These are phyloP conservation scores for Urosaurus nigricauda DNA, from an alignment of 2,797 vertebrate species.

Conservation along the genomic window DNA sequence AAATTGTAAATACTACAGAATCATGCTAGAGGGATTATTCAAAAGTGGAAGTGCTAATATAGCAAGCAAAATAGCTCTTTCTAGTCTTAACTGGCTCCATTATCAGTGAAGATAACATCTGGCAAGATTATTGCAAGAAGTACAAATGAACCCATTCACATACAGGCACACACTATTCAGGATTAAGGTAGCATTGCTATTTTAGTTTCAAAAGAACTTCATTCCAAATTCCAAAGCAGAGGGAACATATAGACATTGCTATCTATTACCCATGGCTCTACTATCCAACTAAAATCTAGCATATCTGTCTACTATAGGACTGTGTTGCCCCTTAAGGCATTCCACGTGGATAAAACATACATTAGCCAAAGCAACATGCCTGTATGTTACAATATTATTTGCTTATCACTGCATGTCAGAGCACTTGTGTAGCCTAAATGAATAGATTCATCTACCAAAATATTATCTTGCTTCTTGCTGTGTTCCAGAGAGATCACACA, in stretches of 20 bases:
- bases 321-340: not conserved
- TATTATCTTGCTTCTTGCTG: not conserved
- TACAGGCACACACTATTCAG: constrained; percentile 22
- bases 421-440: not conserved
- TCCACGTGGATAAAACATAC: no score
- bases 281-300: not conserved
- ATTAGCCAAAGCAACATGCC: not conserved
- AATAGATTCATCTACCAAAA: not conserved
- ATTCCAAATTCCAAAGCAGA: constrained; percentile 35
- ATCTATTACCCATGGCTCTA: not conserved
- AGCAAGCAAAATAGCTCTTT: constrained; percentile 78
- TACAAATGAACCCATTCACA: constrained; percentile 58
- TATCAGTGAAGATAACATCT: constrained; percentile 76
- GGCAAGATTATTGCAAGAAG: constrained; percentile 67
- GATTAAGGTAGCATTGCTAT: constrained; percentile 51
- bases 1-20: constrained; percentile 82
- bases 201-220: constrained; percentile 53
- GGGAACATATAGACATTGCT: constrained; percentile 30
- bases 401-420: not conserved
- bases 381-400: not conserved
- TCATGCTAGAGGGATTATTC: constrained; percentile 78
- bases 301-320: not conserved
- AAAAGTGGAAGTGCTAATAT: constrained; percentile 79
- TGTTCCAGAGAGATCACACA: not conserved
- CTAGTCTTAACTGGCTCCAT: constrained; percentile 73